Evolutionary conservation across 2,797 vertebrate species (phyloP).

Genomic region (Xyrichtys novacula): DNA sequence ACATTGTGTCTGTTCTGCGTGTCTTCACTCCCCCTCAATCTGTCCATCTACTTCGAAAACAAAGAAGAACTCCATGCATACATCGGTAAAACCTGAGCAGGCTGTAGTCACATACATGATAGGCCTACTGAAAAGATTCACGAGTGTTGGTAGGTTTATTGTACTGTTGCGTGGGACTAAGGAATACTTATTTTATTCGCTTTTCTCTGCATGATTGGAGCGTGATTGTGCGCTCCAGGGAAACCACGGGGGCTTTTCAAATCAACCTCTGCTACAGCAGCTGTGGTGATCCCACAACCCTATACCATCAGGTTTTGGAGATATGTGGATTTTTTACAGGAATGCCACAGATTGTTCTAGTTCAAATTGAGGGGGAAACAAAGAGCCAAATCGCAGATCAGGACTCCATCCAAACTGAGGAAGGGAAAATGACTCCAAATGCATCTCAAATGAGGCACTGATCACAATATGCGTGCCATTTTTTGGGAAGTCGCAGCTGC

Average conservation of each 20-base stretch:
- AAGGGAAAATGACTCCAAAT: conserved; percentile 35
- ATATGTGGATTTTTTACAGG: conserved; percentile 22
- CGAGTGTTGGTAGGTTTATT: conserved; percentile 26
- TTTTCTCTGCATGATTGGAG: conserved; percentile 41
- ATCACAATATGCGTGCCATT: conserved; percentile 57
- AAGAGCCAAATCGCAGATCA: conserved; percentile 41
- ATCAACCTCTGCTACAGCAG: conserved; percentile 45
- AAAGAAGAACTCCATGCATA: conserved; percentile 34
- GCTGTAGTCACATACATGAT: background rate
- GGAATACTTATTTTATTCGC: conserved; percentile 31
- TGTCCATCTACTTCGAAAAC: conserved; percentile 46
- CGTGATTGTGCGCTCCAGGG: conserved; percentile 49
- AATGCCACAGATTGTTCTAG: conserved; percentile 11
- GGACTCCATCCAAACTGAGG: conserved; percentile 45
- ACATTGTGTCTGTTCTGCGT: background rate
- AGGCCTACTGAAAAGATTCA: conserved; percentile 15
- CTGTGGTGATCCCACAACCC: conserved; percentile 17
- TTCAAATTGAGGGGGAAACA: conserved; percentile 21
- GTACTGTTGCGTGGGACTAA: conserved; percentile 71
- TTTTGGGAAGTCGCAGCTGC: conserved; percentile 38
- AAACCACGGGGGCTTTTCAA: conserved; percentile 37
- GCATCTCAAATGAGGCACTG: conserved; percentile 53
- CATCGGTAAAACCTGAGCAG: background rate
- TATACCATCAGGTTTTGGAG: conserved; percentile 30
- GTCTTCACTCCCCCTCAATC: background rate